Percentiles rank a stretch among this genome's conserved stretches.
phyloP scores from a whole-genome alignment of 2,113 vertebrate species.

The Gnathonemus longibarbis region DNA sequence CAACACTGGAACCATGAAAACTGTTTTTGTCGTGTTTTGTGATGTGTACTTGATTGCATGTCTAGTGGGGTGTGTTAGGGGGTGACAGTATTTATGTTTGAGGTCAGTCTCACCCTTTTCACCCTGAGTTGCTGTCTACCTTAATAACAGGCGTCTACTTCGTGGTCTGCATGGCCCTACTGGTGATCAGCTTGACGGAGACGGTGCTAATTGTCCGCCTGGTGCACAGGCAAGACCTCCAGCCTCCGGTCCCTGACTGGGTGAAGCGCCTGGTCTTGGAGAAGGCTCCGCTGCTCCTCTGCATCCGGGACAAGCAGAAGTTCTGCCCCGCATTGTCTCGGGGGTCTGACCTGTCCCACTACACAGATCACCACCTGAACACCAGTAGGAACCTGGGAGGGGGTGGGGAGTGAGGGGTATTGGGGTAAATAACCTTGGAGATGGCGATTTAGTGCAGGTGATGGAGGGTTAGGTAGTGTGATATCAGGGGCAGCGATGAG shows the following conservation, averaged over 20 bases:
- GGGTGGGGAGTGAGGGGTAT: neutral
- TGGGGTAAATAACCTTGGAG: neutral
- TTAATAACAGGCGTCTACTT: slow-evolving; percentile 78
- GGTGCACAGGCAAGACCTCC: slow-evolving; percentile 91
- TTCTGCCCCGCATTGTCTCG: slow-evolving; percentile 49
- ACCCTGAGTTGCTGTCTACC: neutral
- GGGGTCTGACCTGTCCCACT: slow-evolving; percentile 51
- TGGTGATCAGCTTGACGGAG: slow-evolving; percentile 89
- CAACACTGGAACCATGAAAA: neutral
- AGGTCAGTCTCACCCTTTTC: neutral
- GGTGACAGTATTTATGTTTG: neutral
- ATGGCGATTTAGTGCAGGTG: neutral
- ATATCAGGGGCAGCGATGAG: neutral
- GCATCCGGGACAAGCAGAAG: slow-evolving; percentile 63
- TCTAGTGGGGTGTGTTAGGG: neutral
- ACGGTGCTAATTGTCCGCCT: slow-evolving; percentile 87
- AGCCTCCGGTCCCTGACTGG: slow-evolving; percentile 80
- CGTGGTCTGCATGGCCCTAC: slow-evolving; percentile 92
- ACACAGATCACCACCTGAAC: slow-evolving; percentile 58
- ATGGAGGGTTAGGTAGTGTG: neutral
- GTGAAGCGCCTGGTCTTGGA: slow-evolving; percentile 74
- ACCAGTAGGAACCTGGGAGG: slow-evolving; percentile 37
- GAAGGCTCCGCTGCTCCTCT: slow-evolving; percentile 67
- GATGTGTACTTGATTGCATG: neutral
- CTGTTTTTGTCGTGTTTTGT: neutral